Conservation (phyloP, 2,797 vertebrate species). For the Alosa sapidissima region DNA sequence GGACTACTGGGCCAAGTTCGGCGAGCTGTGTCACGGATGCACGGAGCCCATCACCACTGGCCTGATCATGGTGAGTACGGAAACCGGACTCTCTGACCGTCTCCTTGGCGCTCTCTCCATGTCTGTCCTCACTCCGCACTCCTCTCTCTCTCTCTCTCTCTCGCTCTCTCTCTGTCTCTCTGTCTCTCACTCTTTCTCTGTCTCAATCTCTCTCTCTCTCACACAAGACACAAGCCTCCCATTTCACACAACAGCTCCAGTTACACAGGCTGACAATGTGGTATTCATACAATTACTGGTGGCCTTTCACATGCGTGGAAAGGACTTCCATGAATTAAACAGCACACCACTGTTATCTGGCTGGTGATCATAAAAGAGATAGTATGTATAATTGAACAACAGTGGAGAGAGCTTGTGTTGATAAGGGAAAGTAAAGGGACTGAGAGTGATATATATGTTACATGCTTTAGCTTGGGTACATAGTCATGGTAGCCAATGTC, state of each 20-base stretch:
- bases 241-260: slow-evolving; percentile 50
- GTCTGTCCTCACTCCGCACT: slow-evolving; percentile 49
- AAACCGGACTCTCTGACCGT: slow-evolving; percentile 30
- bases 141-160: neutral
- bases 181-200: neutral
- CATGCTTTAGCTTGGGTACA: neutral
- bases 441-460: neutral
- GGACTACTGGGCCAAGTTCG: slow-evolving; percentile 93
- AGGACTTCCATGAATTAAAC: slow-evolving; percentile 41
- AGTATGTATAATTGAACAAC: slow-evolving; percentile 49
- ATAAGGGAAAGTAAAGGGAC: slow-evolving; percentile 28
- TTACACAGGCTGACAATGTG: slow-evolving; percentile 35
- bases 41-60: slow-evolving; percentile 94
- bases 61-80: slow-evolving; percentile 90
- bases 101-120: neutral
- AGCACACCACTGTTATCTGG: slow-evolving; percentile 28
- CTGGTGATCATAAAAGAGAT: slow-evolving; percentile 30
- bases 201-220: neutral
- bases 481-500: neutral
- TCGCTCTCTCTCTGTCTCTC: neutral
- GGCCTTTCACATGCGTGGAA: slow-evolving; percentile 2
- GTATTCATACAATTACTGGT: slow-evolving; percentile 34
- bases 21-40: slow-evolving; percentile 95
- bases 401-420: slow-evolving; percentile 19
- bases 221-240: slow-evolving; percentile 38